These are phyloP conservation scores for Steinernema khuongi DNA, from an alignment of 1,140 invertebrate species.

Conservation along the genomic window DNA sequence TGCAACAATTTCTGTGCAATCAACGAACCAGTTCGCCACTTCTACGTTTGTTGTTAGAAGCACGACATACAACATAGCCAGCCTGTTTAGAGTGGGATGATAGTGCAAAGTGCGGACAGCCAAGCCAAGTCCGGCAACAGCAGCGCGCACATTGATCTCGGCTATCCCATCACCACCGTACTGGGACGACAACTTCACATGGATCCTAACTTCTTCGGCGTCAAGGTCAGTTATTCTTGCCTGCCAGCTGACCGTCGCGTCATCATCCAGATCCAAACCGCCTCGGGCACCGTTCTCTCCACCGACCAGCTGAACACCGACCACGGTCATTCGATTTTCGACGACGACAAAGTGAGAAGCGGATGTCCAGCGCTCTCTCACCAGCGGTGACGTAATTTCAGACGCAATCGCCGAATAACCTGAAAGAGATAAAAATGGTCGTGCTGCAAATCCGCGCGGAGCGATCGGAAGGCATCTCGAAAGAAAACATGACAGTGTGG, in stretches of 20 bases:
- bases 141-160: constrained; percentile 50
- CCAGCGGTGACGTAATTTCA: constrained; percentile 9
- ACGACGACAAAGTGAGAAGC: constrained; percentile 31
- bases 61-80: background rate
- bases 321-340: constrained; percentile 45
- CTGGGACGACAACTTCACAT: constrained; percentile 54
- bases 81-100: constrained; percentile 33
- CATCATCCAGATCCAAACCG: constrained; percentile 25
- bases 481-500: constrained; percentile 42
- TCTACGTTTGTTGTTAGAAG: constrained; percentile 47
- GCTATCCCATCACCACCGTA: constrained; percentile 58
- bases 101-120: constrained; percentile 20
- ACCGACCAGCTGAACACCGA: constrained; percentile 44
- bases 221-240: constrained; percentile 38
- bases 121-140: background rate
- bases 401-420: constrained; percentile 52
- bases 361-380: background rate
- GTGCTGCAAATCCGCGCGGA: constrained; percentile 57
- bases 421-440: constrained; percentile 49
- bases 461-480: constrained; percentile 28
- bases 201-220: constrained; percentile 58
- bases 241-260: background rate
- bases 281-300: constrained; percentile 23
- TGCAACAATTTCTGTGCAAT: constrained; percentile 54
- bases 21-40: constrained; percentile 57